Base-by-base conservation (phyloP, 2,888 invertebrate species). In the Tricholauxania praeusta region DNA sequence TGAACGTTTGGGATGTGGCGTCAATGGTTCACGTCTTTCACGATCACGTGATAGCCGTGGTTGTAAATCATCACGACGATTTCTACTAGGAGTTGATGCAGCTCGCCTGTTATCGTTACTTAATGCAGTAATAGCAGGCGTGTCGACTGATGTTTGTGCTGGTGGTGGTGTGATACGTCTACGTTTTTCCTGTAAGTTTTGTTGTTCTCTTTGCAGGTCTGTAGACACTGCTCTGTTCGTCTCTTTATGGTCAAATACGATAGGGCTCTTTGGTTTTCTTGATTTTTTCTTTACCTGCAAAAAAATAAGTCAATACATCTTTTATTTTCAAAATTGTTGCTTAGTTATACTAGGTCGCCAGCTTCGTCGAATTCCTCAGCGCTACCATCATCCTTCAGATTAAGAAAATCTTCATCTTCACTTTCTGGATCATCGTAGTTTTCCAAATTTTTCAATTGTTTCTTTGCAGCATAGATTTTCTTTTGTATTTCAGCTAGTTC, bases 341-440 rank as follows among this genome's bases (percentile, higher is more conserved):
- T 55, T 10, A 52, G 15, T 60, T 17, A 63, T 47, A 49, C 80
- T 75, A 79, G 79, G 22, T 78, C 79, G 47, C 72, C 75, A 47
- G 77, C 74, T 60, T 83, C 83, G 48, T 81, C 79, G 55, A 80
- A 80, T 66, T 81, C 89, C 72, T 90, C 91, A 0, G 74, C 76
- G 7, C 77, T 79, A 19, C 91, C 91, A 80, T 92, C 92, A 59
- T 91, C 91, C 77, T 91, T 90, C 48, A 92, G 89, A 84, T 91
- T 92, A 51, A 91, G 86, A 82, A 91, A 91, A 83, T 93, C 92
- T 77, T 92, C 92, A 83, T 91, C 91, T 76, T 91, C 91, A 7
- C 90, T 90, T 85, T 90, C 90, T 22, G 81, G 82, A 4, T 81
- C 82, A 32, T 82, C 83, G 10, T 80, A 83, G 5, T 86, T 76